These are phyloP conservation scores for Illadopsis cleaveri DNA, from an alignment of 2,113 vertebrate species.

Conservation along the genomic window DNA sequence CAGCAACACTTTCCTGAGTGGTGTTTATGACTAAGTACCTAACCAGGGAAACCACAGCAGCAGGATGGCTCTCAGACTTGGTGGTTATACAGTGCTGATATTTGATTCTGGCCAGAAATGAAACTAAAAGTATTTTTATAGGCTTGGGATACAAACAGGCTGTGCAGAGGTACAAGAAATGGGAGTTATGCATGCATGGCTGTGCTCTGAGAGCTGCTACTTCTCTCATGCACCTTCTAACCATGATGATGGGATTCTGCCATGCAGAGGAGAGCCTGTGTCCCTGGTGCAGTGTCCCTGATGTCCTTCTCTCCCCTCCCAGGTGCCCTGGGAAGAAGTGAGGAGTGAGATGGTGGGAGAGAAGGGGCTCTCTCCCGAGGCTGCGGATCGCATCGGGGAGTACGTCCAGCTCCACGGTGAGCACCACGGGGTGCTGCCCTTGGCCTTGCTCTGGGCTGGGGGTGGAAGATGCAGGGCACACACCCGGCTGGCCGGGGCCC, in stretches of 20 bases:
- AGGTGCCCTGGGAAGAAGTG: slow-evolving; percentile 83
- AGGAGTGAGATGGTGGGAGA: slow-evolving; percentile 89
- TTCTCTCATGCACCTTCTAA: not conserved
- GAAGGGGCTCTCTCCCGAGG: slow-evolving; percentile 85
- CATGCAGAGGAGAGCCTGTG: rapidly evolving
- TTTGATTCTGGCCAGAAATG: not conserved
- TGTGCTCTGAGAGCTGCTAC: not conserved
- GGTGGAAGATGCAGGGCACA: slow-evolving; percentile 79
- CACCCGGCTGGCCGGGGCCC: rapidly evolving
- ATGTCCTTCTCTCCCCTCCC: not conserved
- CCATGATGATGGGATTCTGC: not conserved
- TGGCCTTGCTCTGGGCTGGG: slow-evolving; percentile 76
- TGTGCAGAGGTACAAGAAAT: not conserved
- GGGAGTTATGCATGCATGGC: rapidly evolving
- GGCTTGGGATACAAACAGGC: not conserved
- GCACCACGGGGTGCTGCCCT: not conserved
- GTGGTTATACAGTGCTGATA: not conserved
- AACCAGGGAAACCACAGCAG: not conserved
- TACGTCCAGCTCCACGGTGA: slow-evolving; percentile 83
- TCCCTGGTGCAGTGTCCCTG: not conserved
- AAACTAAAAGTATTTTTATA: not conserved
- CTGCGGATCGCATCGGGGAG: slow-evolving; percentile 83
- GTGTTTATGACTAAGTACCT: not conserved
- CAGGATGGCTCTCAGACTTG: not conserved
- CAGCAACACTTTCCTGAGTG: not conserved